Base-by-base conservation (phyloP, 1,140 invertebrate genomes). In the Aphidius gifuensis region DNA sequence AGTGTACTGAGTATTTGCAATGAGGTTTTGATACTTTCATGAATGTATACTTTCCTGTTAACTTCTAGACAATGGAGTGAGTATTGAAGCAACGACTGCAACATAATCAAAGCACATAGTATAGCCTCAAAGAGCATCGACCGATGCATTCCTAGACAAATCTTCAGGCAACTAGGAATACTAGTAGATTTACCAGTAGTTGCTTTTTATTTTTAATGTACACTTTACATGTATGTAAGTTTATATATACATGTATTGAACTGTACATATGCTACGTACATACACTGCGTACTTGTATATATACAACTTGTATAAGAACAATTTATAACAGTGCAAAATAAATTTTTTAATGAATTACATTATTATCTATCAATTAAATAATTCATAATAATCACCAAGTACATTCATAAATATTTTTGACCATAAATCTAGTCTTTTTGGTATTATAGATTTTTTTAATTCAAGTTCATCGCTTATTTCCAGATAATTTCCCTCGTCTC, bases 341-440 rank as follows among this genome's bases (percentile, higher is more conserved):
- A 44, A 44, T 44, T 8, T 44, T 44, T 44, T 44, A 44, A 3
- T 44, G 4, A 32, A 32, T 32, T 32, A 60, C 11, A 40, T 40
- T 6, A 53, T 9, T 11, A 40, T 43, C 23, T 38, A 53, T 64
- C n/a, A 66, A 45, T 64, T 53, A 40, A 67, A 69, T 7, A 67
- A 49, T 50, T 66, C 65, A 2, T n/a, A 7, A 61, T 68, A 74
- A 58, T 75, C 67, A 16, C 65, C 67, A 39, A 78, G 60, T 2
- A 69, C 46, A 47, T 73, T 21, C 62, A 64, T 71, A 23, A 78
- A 78, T 9, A 76, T 60, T 44, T 65, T 32, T 6, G 65, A 65
- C 83, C 83, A 84, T 23, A 82, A 78, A 58, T 74, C 60, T 1
- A 73, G 60, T 45, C 79, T 72, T 2, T 83, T 75, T 46, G 60